Conservation (phyloP, 2,113 vertebrate species). For the Thinocorus orbignyianus region DNA sequence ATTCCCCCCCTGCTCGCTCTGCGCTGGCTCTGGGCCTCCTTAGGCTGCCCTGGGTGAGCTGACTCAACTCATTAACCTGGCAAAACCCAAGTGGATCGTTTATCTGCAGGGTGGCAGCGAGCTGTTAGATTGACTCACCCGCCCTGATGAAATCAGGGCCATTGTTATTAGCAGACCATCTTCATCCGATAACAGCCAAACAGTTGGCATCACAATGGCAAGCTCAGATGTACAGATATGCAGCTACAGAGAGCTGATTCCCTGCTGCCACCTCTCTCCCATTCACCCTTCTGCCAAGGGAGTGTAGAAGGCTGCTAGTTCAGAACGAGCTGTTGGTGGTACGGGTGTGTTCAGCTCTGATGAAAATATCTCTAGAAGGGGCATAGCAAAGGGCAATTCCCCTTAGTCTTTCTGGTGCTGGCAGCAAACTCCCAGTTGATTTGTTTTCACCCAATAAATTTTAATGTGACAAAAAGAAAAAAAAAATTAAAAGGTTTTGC, state of each 20-base stretch:
- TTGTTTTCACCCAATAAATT: background rate
- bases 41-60: background rate
- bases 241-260: background rate
- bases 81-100: background rate
- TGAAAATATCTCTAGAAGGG: background rate
- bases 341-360: background rate
- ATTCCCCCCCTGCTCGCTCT: background rate
- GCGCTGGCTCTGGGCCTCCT: background rate
- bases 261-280: background rate
- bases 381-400: background rate
- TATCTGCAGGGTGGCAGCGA: background rate
- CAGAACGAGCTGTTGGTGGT: background rate
- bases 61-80: background rate
- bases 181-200: background rate
- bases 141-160: background rate
- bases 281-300: background rate
- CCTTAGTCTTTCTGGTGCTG: background rate
- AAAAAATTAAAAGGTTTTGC: background rate
- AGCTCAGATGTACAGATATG: background rate
- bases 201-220: background rate
- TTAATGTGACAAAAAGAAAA: background rate
- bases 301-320: background rate
- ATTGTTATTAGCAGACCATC: background rate
- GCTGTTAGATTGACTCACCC: constrained; percentile 5
- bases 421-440: background rate